These are phyloP conservation scores for Dermochelys coriacea DNA, from an alignment of 2,797 vertebrate species.

Conservation along the genomic window DNA sequence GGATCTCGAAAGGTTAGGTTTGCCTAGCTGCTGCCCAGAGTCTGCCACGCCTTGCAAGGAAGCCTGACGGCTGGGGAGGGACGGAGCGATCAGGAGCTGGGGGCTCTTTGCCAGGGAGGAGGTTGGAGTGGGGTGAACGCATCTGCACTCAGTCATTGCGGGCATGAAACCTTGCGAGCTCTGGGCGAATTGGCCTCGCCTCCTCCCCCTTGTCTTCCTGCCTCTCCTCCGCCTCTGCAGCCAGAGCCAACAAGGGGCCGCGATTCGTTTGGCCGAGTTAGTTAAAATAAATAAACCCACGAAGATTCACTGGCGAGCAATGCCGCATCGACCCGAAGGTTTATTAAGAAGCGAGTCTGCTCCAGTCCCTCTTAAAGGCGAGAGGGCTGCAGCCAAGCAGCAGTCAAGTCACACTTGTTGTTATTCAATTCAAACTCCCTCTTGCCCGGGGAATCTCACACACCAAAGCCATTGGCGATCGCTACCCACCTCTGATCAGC, in stretches of 20 bases:
- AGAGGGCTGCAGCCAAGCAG: neutral
- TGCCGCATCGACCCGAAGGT: slow-evolving; percentile 51
- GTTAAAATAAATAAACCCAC: slow-evolving; percentile 68
- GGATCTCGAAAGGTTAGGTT: neutral
- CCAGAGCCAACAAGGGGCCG: slow-evolving; percentile 34
- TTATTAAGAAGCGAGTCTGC: slow-evolving; percentile 48
- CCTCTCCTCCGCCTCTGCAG: neutral
- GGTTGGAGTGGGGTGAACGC: neutral
- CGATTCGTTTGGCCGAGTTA: slow-evolving; percentile 59
- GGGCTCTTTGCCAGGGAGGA: neutral
- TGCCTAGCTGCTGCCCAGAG: neutral
- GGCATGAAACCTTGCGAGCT: neutral
- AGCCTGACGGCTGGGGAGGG: neutral
- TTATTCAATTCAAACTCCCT: neutral
- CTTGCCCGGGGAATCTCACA: neutral
- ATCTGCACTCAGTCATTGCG: neutral
- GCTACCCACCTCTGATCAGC: accelerated
- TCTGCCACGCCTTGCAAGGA: neutral
- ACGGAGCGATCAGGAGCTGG: neutral
- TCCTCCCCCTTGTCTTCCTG: neutral
- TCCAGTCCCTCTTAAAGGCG: neutral
- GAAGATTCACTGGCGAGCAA: slow-evolving; percentile 55
- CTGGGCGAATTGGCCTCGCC: neutral
- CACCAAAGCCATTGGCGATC: neutral
- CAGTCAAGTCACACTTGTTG: neutral